Base-by-base conservation (phyloP, 2,113 vertebrate species). In the Coreoperca whiteheadi region DNA sequence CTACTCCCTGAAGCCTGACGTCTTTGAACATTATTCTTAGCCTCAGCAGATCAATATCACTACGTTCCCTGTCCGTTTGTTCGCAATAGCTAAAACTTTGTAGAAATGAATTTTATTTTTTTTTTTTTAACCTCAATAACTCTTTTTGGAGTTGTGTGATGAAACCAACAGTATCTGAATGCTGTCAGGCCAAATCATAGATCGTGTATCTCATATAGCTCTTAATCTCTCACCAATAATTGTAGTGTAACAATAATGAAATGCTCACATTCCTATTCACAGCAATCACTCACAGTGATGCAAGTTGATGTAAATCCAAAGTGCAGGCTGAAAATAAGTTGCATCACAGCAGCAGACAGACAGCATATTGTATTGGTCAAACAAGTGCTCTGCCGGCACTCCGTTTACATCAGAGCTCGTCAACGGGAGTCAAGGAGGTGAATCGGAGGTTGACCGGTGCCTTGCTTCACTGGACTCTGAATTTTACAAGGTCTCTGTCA, bases 21-120 rank as follows among this genome's bases (percentile, higher is more conserved):
- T 88, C 83, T 92, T 83, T 93, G 87, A 92, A 88, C 85, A 72
- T 87, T 84, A 90, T 85, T 89, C 82, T 89, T 69, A 74, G 84
- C 84, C 82, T 88, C 80, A 78, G 83, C 83, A 91, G 89, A 94
- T 94, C 92, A 92, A 91, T 93, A 91, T 89, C 88, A 65, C 91
- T 66, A 57, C 28, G 16, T 65, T 86, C 78, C 71, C 88, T 60
- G 39, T 84, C 84, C 25, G 41, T 87, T 77, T 90, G 85, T 81
- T 92, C 25, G 25, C 60, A 67, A 85, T 88, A 68, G n/a, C 81
- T 73, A 37, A 85, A 91, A 90, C 79, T 87, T 78, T 78, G 48
- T 54, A 34, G 83, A 70, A 70, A 88, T 88, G 50, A 79, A 56
- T 71, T 83, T 68, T 79, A 71, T 4, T 34, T 3, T 34, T 48